Conservation (phyloP, 2,113 vertebrate species). For the Cynoglossus semilaevis region DNA sequence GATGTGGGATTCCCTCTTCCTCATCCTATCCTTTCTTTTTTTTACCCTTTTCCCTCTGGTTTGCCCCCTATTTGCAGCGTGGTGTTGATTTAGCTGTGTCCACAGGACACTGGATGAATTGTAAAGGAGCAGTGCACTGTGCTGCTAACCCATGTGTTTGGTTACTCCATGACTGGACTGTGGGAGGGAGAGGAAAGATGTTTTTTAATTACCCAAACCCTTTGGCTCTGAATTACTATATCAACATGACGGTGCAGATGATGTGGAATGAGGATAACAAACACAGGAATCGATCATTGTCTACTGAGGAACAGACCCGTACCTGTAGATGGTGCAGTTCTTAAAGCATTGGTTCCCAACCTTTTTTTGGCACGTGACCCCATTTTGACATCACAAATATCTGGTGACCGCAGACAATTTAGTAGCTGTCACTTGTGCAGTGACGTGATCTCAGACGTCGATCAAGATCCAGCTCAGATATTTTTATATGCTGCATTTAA, state of each 20-base stretch:
- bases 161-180: conserved; percentile 67
- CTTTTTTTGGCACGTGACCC: too few species aligned
- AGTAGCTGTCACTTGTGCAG: too few species aligned
- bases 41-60: conserved; percentile 20
- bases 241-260: conserved; percentile 33
- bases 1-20: conserved; percentile 36
- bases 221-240: conserved; percentile 55
- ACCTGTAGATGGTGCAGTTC: not conserved
- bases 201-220: conserved; percentile 68
- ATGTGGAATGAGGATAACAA: conserved; percentile 16
- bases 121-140: conserved; percentile 68
- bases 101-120: conserved; percentile 65
- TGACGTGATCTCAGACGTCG: too few species aligned
- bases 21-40: conserved; percentile 21
- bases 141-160: conserved; percentile 58
- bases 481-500: too few species aligned
- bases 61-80: conserved; percentile 27
- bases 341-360: too few species aligned
- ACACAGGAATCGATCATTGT: not conserved
- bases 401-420: too few species aligned
- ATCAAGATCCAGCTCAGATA: too few species aligned
- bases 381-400: too few species aligned
- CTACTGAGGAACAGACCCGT: conserved; percentile 3
- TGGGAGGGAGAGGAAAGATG: conserved; percentile 60
- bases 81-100: conserved; percentile 75